Percentiles rank a stretch among this genome's conserved stretches.
Conservation (phyloP, 2,797 vertebrate genomes). For the Todus mexicanus region DNA sequence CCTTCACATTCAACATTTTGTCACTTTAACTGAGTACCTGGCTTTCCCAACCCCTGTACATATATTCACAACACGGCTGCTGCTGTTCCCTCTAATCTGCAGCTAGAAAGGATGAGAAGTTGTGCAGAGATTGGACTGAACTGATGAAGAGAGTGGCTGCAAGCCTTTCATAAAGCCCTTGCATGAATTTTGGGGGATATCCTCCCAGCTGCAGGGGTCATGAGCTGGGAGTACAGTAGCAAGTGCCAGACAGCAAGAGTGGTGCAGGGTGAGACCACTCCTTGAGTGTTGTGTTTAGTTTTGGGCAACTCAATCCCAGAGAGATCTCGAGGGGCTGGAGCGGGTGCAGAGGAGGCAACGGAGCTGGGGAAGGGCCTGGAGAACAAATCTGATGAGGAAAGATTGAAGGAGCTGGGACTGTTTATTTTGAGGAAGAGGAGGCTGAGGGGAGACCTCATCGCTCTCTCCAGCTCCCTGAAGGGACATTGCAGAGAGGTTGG, state of each 20-base stretch:
- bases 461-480: too few species aligned
- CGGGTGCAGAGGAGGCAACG: too few species aligned
- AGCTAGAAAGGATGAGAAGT: not conserved
- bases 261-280: too few species aligned
- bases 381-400: too few species aligned
- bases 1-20: not conserved
- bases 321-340: too few species aligned
- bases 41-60: rapidly evolving
- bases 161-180: not conserved
- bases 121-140: not conserved
- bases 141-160: not conserved
- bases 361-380: too few species aligned
- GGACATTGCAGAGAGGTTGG: too few species aligned
- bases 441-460: too few species aligned
- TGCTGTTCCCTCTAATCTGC: not conserved
- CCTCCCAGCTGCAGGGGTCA: not conserved
- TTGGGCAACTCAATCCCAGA: too few species aligned
- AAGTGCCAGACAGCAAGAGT: not conserved
- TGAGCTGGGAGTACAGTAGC: not conserved
- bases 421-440: too few species aligned
- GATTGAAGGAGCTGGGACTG: too few species aligned
- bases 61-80: not conserved
- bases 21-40: not conserved
- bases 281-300: too few species aligned
- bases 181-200: not conserved